Percentiles rank a stretch among this genome's conserved stretches.
Evolutionary conservation across 2,797 vertebrate genomes (phyloP).

Genomic region (Eutrigla gurnardus): DNA sequence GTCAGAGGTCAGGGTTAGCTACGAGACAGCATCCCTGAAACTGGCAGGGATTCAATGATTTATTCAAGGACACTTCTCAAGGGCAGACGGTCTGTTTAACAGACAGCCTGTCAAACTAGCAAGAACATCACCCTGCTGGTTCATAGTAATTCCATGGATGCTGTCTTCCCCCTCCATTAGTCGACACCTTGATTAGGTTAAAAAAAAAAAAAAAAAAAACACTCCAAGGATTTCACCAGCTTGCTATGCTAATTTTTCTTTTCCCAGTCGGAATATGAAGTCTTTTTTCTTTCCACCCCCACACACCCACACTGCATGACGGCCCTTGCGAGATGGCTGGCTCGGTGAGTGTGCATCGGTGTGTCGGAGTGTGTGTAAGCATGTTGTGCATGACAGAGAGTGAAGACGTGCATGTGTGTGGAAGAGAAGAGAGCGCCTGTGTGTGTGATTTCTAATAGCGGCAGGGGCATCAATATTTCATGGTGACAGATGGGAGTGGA

Average conservation of each 20-base stretch:
- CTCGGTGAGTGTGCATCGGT: conserved; percentile 12
- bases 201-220: not conserved
- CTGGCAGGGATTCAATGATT: conserved; percentile 43
- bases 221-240: conserved; percentile 12
- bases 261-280: not conserved
- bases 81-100: conserved; percentile 32
- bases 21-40: not conserved
- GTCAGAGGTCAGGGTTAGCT: conserved; percentile 34
- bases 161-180: not conserved
- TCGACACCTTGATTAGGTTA: conserved; percentile 18
- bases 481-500: conserved; percentile 79
- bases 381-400: conserved; percentile 37
- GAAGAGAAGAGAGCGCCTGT: conserved; percentile 7
- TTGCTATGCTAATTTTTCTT: conserved; percentile 4
- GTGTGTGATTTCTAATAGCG: conserved; percentile 64
- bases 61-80: conserved; percentile 49
- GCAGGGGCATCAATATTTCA: conserved; percentile 84
- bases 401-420: conserved; percentile 25
- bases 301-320: conserved; percentile 11
- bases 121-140: conserved; percentile 18
- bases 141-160: not conserved
- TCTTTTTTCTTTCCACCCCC: not conserved
- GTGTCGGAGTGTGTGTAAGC: conserved; percentile 23
- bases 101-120: conserved; percentile 12
- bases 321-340: not conserved